A percentile compares a stretch with the other conserved stretches of the same genome.
These are phyloP conservation scores for Drosophila simulans DNA, from an alignment of 1,140 invertebrate species.

Conservation along the genomic window DNA sequence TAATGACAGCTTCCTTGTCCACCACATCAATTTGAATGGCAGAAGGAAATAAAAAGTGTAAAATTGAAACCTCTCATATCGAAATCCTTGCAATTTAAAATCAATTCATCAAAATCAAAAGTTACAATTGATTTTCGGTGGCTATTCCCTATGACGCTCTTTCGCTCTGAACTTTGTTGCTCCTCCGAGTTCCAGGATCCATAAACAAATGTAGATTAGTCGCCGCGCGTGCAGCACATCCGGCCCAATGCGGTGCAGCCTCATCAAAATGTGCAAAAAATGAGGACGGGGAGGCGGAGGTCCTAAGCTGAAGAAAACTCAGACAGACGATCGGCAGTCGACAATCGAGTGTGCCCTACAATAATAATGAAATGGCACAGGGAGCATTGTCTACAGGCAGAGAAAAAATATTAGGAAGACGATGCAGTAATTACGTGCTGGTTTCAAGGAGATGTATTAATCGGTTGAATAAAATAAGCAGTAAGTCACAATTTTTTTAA, in stretches of 20 bases:
- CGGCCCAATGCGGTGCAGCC: constrained; percentile 47
- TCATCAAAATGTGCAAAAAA: constrained; percentile 66
- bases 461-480: too few relatives aligned
- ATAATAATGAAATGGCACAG: constrained; percentile 72
- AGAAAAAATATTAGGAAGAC: background rate
- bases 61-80: constrained; percentile 41
- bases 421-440: background rate
- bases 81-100: constrained; percentile 67
- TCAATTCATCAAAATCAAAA: constrained; percentile 83
- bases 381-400: constrained; percentile 10
- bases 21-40: background rate
- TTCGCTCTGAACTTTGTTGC: background rate
- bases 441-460: background rate
- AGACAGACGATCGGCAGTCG: constrained; percentile 32
- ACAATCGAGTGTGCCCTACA: constrained; percentile 63
- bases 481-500: too few relatives aligned
- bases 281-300: background rate
- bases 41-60: background rate
- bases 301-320: constrained; percentile 25
- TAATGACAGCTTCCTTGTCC: constrained; percentile 35
- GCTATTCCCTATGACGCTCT: constrained; percentile 12
- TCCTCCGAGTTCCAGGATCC: constrained; percentile 59
- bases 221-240: constrained; percentile 74
- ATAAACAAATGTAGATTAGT: constrained; percentile 82
- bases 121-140: constrained; percentile 71